Evolutionary conservation across 92 coral and sea anemone genomes (phyloP), one percentile per base, ranked within the genome.

Genomic region (Bergia puertoricense): DNA sequence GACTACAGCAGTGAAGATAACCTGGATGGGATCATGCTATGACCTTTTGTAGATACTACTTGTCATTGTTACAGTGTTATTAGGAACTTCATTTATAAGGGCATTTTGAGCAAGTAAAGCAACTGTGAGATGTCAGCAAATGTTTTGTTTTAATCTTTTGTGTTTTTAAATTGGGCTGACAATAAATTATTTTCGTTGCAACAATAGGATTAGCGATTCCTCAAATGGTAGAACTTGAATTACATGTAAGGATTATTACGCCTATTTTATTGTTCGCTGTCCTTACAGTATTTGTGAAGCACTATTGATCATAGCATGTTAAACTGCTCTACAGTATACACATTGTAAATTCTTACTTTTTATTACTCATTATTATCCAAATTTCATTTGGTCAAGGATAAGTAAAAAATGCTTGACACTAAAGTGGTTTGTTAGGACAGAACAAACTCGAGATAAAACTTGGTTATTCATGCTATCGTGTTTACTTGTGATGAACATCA

Each of bases 1-100:
- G 91, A 81, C 39, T 95, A 90, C 80, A 93, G 92, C 67, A 95
- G 98, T 56, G 98, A 91, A 51, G 98, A 95, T 71, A 93, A 94
- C 85, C 76, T 94, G 69, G 98, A 95, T 88, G 96, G 87, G 5
- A 69, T 84, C 37, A 84, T 84, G 87, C 87, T 84, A 84, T 84
- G 48, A 84, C 87, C 87, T 84, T 84, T 69, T 77, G 14, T 79
- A 50, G 41, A 73, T 73, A 37, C 41, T 36, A 10, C 40, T 9
- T 23, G 77, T 0, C 37, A 7, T 73, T 73, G 77, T 73, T 22
- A 37, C 44, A 16, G 13, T 77, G 56, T 42, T 77, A 22, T 22
- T 62, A 14, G 40, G 16, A 81, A 81, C 51, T 54, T 74, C 5
- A 69, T 48, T 8, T 16, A 56, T 51, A n/a, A 20, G 42, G 66